phyloP scores from a whole-genome alignment of 2,888 invertebrate genomes.

The Cyrtodaria siliqua region DNA sequence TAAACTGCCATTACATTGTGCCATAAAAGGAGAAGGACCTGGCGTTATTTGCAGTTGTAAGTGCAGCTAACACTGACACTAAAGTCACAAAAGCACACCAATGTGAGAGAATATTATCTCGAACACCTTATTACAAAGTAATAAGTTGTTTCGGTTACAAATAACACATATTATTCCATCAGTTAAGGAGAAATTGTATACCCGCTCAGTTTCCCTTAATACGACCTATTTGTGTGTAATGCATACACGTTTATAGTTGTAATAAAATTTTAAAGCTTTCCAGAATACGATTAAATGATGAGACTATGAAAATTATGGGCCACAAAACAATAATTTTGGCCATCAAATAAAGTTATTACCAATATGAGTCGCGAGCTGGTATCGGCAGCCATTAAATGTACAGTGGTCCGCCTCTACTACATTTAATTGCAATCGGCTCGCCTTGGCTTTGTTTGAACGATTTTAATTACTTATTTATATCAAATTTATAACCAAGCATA shows the following conservation, averaged over 20 bases:
- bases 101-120: not conserved
- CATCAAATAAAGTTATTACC: constrained; percentile 59
- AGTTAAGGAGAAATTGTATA: too few relatives aligned
- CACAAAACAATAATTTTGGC: constrained; percentile 59
- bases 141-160: too few relatives aligned
- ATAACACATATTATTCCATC: too few relatives aligned
- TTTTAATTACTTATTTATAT: constrained; percentile 40
- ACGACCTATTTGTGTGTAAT: constrained; percentile 58
- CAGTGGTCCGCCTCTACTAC: constrained; percentile 45
- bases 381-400: constrained; percentile 52
- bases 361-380: constrained; percentile 43
- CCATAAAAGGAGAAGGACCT: constrained; percentile 53
- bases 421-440: constrained; percentile 37
- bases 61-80: constrained; percentile 20
- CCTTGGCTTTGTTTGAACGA: constrained; percentile 33
- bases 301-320: constrained; percentile 58
- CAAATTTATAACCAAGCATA: constrained; percentile 39
- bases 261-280: constrained; percentile 62
- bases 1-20: constrained; percentile 59
- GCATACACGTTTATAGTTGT: constrained; percentile 55
- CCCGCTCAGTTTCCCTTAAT: constrained; percentile 19
- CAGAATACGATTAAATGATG: constrained; percentile 45
- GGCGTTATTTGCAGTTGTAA: constrained; percentile 20
- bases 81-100: not conserved
- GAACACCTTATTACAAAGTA: too few relatives aligned